Evolutionary conservation across 2,888 invertebrate genomes (phyloP), one percentile per base, ranked within the genome.

Genomic region (Drosophila anomalata): DNA sequence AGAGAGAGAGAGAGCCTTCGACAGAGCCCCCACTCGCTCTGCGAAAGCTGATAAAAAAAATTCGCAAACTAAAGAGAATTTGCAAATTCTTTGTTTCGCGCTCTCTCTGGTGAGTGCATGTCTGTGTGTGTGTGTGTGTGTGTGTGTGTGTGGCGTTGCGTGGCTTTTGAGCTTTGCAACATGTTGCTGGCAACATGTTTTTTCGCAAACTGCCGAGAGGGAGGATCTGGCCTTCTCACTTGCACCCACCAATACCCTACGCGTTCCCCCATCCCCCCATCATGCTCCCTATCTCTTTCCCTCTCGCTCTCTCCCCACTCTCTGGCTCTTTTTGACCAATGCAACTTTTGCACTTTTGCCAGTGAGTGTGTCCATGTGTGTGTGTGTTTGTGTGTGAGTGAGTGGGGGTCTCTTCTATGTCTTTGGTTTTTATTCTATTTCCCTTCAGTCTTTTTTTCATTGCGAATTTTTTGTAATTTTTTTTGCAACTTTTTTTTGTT

Each of bases 401-500:
- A 7, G 6, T 36, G n/a, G n/a, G 36, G 36, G 36, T 36, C 36
- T 36, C 36, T 36, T 36, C 36, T 36, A 36, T 36, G 74, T 80
- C 69, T 67, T 83, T 80, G 66, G 73, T 75, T 83, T 86, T 83
- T 65, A 75, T 68, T 81, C 79, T 75, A 53, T 65, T 50, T 26
- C 42, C 42, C 42, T 39, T 42, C 20, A 11, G 17, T 9, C 29
- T 57, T 58, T 51, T 41, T 29, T 17, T 20, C 36, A 36, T 14
- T 36, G 36, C 36, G 36, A 36, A 62, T 20, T 62, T 42, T 68
- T 29, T 29, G 29, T 29, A 29, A 29, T 29, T 29, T 29, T 26
- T 71, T 76, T 75, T 82, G 42, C 42, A 20, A 20, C n/a, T 85
- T 83, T 85, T 82, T 74, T 83, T 85, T 77, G 86, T 82, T 83